Evolutionary conservation across 2,797 vertebrate genomes (phyloP).

Genomic region (Microtus californicus): DNA sequence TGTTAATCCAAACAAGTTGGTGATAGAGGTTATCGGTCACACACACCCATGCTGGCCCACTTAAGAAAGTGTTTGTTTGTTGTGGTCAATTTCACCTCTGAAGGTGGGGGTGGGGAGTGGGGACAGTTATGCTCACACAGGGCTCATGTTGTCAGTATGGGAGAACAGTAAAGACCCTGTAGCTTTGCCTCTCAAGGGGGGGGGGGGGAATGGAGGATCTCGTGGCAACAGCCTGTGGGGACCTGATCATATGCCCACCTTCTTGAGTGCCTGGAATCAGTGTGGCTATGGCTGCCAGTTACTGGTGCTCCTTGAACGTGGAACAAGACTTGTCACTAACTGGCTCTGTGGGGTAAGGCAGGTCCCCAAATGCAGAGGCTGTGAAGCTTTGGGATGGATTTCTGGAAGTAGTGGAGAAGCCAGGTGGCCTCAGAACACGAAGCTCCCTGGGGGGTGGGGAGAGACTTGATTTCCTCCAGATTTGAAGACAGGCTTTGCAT

Average conservation of each 20-base stretch:
- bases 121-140: background rate
- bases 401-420: background rate
- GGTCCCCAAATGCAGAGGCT: background rate
- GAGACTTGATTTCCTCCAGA: conserved; percentile 13
- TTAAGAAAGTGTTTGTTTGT: background rate
- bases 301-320: background rate
- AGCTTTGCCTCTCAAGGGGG: background rate
- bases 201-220: no score
- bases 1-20: background rate
- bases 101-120: background rate
- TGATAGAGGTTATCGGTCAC: background rate
- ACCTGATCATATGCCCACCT: background rate
- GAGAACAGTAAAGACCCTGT: no score
- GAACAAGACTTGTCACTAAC: background rate
- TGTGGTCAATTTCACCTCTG: background rate
- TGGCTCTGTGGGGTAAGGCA: background rate
- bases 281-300: background rate
- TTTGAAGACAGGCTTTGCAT: conserved; percentile 54
- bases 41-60: background rate
- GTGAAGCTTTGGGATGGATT: background rate
- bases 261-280: background rate
- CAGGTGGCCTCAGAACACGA: background rate
- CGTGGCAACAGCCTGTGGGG: background rate
- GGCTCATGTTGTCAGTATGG: background rate
- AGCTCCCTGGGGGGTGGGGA: background rate